Evolutionary conservation across 2,797 vertebrate species (phyloP).

Genomic region (Rhinoraja longicauda): DNA sequence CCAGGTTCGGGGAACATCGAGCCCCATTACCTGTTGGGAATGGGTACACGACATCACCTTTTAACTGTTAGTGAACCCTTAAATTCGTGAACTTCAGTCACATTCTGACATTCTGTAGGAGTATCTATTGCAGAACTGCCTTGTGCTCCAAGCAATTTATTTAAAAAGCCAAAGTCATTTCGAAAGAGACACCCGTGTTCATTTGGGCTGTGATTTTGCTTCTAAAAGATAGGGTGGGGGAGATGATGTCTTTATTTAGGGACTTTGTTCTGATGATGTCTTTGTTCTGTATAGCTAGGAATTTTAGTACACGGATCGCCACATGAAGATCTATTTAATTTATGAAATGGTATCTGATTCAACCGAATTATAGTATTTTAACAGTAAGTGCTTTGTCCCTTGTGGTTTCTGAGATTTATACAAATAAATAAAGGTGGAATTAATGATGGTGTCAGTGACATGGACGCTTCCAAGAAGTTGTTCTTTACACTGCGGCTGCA

Average conservation of each 20-base stretch:
- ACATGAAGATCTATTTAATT: conserved; percentile 26
- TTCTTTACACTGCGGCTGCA: not conserved
- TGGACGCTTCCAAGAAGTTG: too few species aligned
- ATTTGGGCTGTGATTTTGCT: not conserved
- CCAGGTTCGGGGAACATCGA: too few species aligned
- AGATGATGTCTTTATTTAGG: not conserved
- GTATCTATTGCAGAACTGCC: not conserved
- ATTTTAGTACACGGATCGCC: not conserved
- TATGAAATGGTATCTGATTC: conserved; percentile 26
- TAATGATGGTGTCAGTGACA: not conserved
- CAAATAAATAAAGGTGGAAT: not conserved
- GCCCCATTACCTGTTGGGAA: too few species aligned
- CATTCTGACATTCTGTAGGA: too few species aligned
- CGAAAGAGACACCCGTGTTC: not conserved
- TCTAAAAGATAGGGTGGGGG: not conserved
- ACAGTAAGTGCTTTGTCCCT: not conserved
- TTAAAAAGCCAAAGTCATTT: not conserved
- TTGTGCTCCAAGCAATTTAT: not conserved
- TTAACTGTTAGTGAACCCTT: too few species aligned
- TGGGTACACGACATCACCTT: too few species aligned
- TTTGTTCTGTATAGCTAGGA: not conserved
- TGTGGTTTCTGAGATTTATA: conserved; percentile 11
- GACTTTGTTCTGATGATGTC: not conserved
- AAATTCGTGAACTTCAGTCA: too few species aligned
- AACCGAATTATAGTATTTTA: conserved; percentile 34